A percentile compares a stretch with the other conserved stretches of the same genome.
These are phyloP conservation scores for Vidua chalybeata DNA, from an alignment of 2,113 vertebrate species.

Conservation along the genomic window DNA sequence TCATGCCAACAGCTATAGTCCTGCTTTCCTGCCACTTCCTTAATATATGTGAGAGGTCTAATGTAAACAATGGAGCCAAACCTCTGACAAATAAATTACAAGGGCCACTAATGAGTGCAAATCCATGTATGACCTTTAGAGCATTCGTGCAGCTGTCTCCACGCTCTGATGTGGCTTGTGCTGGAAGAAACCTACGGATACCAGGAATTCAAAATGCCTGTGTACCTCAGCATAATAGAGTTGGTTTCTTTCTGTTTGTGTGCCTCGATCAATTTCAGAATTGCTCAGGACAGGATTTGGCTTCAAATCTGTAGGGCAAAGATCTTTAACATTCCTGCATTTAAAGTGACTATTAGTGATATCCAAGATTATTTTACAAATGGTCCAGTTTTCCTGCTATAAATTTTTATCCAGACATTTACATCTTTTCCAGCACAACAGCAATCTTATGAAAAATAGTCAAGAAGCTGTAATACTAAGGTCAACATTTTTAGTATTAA, in stretches of 20 bases:
- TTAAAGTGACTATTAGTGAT: background rate
- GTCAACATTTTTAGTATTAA: conserved; percentile 71
- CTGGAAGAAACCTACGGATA: background rate
- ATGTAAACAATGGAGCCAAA: conserved; percentile 11
- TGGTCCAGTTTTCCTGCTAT: background rate
- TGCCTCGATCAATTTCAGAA: background rate
- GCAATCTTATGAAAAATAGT: conserved; percentile 39
- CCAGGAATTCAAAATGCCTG: background rate
- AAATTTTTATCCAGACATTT: conserved; percentile 6
- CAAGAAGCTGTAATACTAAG: conserved; percentile 49
- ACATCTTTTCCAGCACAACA: conserved; percentile 14
- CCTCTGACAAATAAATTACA: conserved; percentile 27
- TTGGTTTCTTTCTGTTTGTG: background rate
- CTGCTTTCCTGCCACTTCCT: background rate
- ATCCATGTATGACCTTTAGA: conserved; percentile 25
- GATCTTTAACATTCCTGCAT: background rate
- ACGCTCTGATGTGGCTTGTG: background rate
- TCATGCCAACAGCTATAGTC: background rate
- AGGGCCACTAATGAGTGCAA: conserved; percentile 35
- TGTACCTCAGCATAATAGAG: background rate
- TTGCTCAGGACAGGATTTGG: background rate
- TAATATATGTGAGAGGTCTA: background rate
- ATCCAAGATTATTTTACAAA: background rate
- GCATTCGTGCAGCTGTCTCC: conserved; percentile 8
- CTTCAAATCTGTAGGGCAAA: background rate